phyloP scores from a whole-genome alignment of 2,113 vertebrate species.

The Paramisgurnus dabryanus region DNA sequence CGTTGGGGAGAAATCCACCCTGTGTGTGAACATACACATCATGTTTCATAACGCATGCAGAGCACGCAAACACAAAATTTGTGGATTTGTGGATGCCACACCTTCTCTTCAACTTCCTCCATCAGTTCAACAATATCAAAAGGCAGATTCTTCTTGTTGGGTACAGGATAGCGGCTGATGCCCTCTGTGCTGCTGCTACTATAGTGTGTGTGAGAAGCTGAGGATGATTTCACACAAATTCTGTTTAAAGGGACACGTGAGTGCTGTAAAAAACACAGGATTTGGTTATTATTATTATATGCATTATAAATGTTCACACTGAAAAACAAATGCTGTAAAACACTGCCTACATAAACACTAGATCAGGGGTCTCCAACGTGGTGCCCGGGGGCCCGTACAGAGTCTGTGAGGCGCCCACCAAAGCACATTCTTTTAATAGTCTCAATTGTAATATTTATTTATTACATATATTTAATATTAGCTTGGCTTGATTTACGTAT shows the following conservation, averaged over 20 bases:
- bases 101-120: constrained; percentile 84
- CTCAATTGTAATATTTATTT: no score
- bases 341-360: no score
- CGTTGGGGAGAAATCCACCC: constrained; percentile 82
- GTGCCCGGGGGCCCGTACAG: no score
- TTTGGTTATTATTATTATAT: background rate
- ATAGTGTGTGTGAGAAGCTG: constrained; percentile 9
- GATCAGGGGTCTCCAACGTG: no score
- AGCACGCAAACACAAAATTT: background rate
- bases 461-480: no score
- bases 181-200: constrained; percentile 60
- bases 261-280: constrained; percentile 31
- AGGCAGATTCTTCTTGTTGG: constrained; percentile 80
- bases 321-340: no score
- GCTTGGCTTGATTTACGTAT: no score
- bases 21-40: constrained; percentile 50
- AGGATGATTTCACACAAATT: background rate
- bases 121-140: constrained; percentile 84
- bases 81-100: constrained; percentile 40
- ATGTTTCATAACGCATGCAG: background rate
- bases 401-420: no score
- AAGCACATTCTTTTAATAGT: no score
- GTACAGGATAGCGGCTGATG: constrained; percentile 76
- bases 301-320: background rate
- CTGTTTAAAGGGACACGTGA: constrained; percentile 2